phyloP scores from a whole-genome alignment of 2,888 invertebrate genomes.

The Polylopha cassiicola region DNA sequence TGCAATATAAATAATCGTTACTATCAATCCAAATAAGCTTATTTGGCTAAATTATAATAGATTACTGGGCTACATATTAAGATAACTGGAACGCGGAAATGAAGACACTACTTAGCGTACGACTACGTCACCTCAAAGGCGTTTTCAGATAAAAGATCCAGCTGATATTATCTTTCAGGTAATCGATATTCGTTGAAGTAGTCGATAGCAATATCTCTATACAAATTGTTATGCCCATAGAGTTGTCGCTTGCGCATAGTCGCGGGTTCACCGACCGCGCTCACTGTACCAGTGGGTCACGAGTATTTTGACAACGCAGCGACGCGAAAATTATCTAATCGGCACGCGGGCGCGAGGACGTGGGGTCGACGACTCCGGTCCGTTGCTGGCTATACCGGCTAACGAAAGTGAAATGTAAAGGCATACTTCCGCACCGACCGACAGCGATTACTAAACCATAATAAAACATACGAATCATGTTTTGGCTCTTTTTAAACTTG shows the following conservation, averaged over 20 bases:
- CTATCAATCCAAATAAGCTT: no score
- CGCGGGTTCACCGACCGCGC: conserved; percentile 57
- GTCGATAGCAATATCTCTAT: no score
- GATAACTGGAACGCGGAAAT: no score
- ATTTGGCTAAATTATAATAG: no score
- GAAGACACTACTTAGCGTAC: no score
- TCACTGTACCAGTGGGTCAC: conserved; percentile 76
- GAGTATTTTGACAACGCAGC: conserved; percentile 75
- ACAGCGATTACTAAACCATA: conserved; percentile 7
- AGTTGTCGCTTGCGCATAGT: conserved; percentile 41
- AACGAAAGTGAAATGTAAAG: conserved; percentile 72
- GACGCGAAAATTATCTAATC: conserved; percentile 77
- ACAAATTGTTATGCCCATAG: neutral
- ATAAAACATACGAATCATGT: no score
- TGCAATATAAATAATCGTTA: no score
- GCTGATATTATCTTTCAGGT: no score
- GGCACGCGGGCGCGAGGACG: conserved; percentile 73
- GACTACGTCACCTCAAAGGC: no score
- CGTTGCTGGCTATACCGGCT: conserved; percentile 49
- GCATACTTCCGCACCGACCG: conserved; percentile 11
- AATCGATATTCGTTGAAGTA: no score
- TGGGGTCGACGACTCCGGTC: conserved; percentile 61
- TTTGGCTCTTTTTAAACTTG: conserved; percentile 11
- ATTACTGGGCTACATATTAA: no score
- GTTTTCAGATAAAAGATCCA: no score